Conservation (phyloP, 2,113 vertebrate genomes). For the Todiramphus chloris region DNA sequence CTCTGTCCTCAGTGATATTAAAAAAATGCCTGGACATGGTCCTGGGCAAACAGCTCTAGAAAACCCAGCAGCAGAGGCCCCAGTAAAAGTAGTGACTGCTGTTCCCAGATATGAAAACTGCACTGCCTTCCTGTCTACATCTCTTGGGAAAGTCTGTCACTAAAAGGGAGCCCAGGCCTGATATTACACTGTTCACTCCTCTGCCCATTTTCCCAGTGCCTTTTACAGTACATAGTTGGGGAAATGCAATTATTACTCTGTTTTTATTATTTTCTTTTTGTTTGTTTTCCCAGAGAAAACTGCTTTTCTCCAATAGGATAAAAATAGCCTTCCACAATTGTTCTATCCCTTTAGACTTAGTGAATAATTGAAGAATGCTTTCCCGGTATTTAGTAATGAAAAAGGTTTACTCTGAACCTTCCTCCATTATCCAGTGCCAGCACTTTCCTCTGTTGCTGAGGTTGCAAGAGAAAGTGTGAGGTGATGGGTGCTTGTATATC, state of each 20-base stretch:
- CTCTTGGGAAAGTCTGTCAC: neutral
- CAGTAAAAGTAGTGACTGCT: neutral
- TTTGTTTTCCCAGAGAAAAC: neutral
- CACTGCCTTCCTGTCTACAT: neutral
- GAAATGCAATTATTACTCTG: neutral
- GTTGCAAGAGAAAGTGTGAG: conserved; percentile 6
- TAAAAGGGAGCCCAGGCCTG: neutral
- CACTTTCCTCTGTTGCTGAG: conserved; percentile 15
- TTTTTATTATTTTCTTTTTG: neutral
- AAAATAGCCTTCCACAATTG: conserved; percentile 59
- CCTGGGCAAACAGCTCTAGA: neutral
- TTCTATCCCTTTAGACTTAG: conserved; percentile 37
- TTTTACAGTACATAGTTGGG: neutral
- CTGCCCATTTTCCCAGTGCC: neutral
- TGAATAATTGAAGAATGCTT: conserved; percentile 71
- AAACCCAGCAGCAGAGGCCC: fast-evolving
- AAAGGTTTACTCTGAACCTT: conserved; percentile 24
- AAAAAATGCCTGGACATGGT: neutral
- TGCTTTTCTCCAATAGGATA: conserved; percentile 11
- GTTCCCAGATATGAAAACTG: neutral
- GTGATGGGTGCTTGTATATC: conserved; percentile 22
- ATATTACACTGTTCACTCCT: neutral
- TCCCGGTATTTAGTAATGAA: conserved; percentile 40
- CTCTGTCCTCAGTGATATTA: neutral
- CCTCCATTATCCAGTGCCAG: conserved; percentile 13